Percentiles rank a stretch among this genome's conserved stretches.
These are phyloP conservation scores for Adoxophyes honmai DNA, from an alignment of 1,140 invertebrate genomes.

Conservation along the genomic window DNA sequence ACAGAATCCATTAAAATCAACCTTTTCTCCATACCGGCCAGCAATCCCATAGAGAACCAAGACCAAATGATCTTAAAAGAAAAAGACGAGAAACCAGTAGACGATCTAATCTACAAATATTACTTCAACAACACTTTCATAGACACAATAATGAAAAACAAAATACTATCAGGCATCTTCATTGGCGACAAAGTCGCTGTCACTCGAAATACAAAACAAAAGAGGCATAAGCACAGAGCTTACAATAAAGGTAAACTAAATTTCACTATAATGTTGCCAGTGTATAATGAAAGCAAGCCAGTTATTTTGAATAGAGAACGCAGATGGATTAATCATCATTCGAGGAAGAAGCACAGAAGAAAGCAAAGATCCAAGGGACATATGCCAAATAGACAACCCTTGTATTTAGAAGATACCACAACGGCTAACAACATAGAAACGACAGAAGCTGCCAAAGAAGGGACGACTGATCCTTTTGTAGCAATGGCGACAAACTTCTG, in stretches of 20 bases:
- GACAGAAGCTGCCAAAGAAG: not conserved
- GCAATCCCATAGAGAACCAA: conserved; percentile 37
- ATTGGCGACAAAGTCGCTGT: conserved; percentile 23
- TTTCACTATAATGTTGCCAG: conserved; percentile 47
- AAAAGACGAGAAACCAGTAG: conserved; percentile 55
- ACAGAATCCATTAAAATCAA: conserved; percentile 61
- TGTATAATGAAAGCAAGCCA: conserved; percentile 29
- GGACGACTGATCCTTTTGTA: conserved; percentile 40
- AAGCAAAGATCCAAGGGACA: conserved; percentile 17
- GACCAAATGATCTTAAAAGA: conserved; percentile 51
- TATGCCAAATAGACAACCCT: conserved; percentile 1
- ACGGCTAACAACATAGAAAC: not conserved
- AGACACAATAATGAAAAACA: conserved; percentile 54
- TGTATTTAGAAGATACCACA: conserved; percentile 4
- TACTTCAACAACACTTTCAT: conserved; percentile 69
- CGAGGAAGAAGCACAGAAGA: conserved; percentile 28
- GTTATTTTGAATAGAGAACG: conserved; percentile 30
- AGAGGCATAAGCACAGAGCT: conserved; percentile 29
- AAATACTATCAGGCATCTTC: conserved; percentile 40
- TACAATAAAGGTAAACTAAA: conserved; percentile 20
- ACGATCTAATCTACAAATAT: conserved; percentile 65
- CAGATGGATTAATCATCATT: conserved; percentile 52
- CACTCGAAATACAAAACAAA: conserved; percentile 39
- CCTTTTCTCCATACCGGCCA: conserved; percentile 47
- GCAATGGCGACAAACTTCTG: conserved; percentile 58